Evolutionary conservation across 2,113 vertebrate species (phyloP), one percentile per base, ranked within the genome.

Genomic region (Oryctolagus cuniculus): DNA sequence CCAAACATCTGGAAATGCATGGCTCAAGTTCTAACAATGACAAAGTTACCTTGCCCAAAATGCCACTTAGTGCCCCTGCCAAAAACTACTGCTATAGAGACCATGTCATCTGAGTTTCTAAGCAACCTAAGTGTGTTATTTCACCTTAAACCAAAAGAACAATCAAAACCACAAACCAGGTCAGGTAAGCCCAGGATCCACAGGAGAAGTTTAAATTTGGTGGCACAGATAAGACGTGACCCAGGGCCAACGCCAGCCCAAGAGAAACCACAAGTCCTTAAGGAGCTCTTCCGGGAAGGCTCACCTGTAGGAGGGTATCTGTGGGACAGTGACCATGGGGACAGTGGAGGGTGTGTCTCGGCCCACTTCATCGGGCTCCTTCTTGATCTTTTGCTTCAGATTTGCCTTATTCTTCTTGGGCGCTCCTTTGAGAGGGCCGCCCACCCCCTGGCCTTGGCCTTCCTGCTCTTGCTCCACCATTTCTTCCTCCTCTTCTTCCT

Each of bases 301-400:
- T 97, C 90, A 99, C 99, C 99, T 99, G 98, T 98, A 99, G 78
- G 99, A 98, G 12, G 99, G 99, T 95, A 99, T 99, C 96, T 99
- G 99, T 61, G 99, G 92, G 22, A 99, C 98, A 0, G 98, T 89
- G 96, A 99, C 97, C 97, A 99, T 82, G 0, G 99, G 99, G 77
- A 98, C 66, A 49, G 98, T 93, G 0, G 97, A 97, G 1, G 91
- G 96, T n/a, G 94, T 98, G 12, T 95, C 96, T 49, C 90, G 96
- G 58, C 97, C 79, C 44, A 97, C 83, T 0, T 99, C 98, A 78
- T 98, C 85, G 36, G 97, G 97, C 93, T 98, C 97, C 78, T 99
- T 99, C 97, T 99, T 99, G 95, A 99, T 98, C 98, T 99, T 99
- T 91, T 99, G 99, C 97, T 99, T 99, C 95, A 96, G 97, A 94